phyloP scores from a whole-genome alignment of 2,113 vertebrate species.

The Gorsachius goisagi region DNA sequence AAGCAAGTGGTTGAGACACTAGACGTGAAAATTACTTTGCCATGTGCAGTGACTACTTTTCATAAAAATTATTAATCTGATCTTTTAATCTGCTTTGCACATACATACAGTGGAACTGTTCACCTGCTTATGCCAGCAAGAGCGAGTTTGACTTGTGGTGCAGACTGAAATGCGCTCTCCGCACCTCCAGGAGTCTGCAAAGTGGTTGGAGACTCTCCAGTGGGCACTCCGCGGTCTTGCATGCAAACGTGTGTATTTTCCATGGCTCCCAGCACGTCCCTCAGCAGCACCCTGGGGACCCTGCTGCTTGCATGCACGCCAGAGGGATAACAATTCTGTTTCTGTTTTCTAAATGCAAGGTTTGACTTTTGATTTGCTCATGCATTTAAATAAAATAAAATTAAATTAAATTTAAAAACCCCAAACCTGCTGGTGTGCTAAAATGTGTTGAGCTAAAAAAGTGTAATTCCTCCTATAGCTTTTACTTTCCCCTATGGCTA shows the following conservation, averaged over 20 bases:
- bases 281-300: not conserved
- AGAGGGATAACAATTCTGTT: not conserved
- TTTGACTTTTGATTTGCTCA: not conserved
- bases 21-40: conserved; percentile 34
- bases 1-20: not conserved
- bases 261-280: not conserved
- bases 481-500: not conserved
- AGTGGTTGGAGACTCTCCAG: not conserved
- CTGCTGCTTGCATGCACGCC: not conserved
- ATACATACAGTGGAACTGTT: not conserved
- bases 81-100: conserved; percentile 48
- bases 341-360: not conserved
- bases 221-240: not conserved
- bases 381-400: not conserved
- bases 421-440: not conserved
- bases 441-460: not conserved
- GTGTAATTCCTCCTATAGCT: not conserved
- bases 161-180: not conserved
- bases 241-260: not conserved
- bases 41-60: not conserved
- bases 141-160: not conserved
- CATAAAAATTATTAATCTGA: conserved; percentile 30
- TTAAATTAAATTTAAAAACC: too few species aligned
- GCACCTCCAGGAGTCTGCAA: not conserved
- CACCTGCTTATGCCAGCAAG: conserved; percentile 15